Conservation (phyloP, 2,797 vertebrate genomes). For the Craterocephalus amniculus region DNA sequence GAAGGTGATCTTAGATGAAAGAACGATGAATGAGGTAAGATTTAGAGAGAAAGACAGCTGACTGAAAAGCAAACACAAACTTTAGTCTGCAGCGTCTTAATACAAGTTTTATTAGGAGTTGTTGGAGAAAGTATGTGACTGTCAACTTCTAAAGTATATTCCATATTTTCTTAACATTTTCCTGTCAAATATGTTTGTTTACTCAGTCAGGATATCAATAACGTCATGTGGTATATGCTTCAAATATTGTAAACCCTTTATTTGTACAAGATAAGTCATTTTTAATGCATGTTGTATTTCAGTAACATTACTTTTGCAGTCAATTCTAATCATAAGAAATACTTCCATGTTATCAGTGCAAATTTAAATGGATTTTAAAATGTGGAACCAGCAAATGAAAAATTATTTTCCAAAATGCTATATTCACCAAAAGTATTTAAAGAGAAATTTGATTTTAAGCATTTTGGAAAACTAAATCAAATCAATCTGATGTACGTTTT, state of each 20-base stretch:
- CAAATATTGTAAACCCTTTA: neutral
- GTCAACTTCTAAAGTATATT: neutral
- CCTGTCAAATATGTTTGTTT: neutral
- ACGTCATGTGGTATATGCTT: neutral
- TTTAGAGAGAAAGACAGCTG: slow-evolving; percentile 14
- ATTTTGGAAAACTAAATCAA: too few relatives aligned
- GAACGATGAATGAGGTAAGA: slow-evolving; percentile 76
- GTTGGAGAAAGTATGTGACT: neutral
- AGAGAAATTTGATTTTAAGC: too few relatives aligned
- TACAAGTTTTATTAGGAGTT: neutral
- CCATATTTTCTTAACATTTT: neutral
- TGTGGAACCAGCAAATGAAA: neutral
- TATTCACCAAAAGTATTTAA: too few relatives aligned
- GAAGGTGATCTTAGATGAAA: slow-evolving; percentile 52
- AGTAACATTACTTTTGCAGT: too few relatives aligned
- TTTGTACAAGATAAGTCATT: too few relatives aligned
- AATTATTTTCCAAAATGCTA: too few relatives aligned
- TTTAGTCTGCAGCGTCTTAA: neutral
- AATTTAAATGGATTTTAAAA: neutral
- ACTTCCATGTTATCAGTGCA: too few relatives aligned
- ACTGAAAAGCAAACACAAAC: neutral
- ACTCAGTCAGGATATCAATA: neutral
- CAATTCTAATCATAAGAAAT: neutral
- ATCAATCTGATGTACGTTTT: neutral
- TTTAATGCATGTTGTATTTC: too few relatives aligned